phyloP scores from a whole-genome alignment of 1,140 invertebrate species.

The Scaptomyza pallida region DNA sequence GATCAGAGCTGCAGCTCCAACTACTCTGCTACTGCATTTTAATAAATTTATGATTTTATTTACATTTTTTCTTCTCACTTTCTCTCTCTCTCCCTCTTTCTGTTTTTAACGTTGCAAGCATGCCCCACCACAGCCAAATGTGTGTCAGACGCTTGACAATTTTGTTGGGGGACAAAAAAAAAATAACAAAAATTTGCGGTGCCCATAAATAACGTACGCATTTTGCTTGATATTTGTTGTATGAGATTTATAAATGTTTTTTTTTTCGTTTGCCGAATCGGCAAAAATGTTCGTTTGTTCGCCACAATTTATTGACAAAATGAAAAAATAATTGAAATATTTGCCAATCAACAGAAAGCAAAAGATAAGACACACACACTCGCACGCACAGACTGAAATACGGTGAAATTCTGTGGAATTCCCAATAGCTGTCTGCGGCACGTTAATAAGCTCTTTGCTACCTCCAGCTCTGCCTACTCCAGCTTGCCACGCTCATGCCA shows the following conservation, averaged over 20 bases:
- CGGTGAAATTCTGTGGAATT: conserved; percentile 62
- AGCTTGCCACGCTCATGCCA: conserved; percentile 12
- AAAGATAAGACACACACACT: conserved; percentile 29
- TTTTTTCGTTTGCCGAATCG: conserved; percentile 48
- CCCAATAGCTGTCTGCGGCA: conserved; percentile 78
- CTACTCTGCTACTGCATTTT: conserved; percentile 67
- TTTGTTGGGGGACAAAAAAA: conserved; percentile 15
- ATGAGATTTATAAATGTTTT: conserved; percentile 75
- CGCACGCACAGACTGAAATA: background rate
- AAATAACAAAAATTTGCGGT: conserved; percentile 13
- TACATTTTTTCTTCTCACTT: conserved; percentile 54
- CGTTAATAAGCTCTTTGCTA: conserved; percentile 74
- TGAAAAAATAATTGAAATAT: conserved; percentile 83
- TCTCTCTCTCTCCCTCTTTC: background rate
- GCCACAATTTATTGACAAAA: conserved; percentile 71
- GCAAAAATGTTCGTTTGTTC: conserved; percentile 51
- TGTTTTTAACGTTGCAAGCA: conserved; percentile 1
- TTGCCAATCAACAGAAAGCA: conserved; percentile 69
- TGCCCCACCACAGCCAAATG: conserved; percentile 37
- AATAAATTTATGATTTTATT: conserved; percentile 83
- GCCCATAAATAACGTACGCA: conserved; percentile 72
- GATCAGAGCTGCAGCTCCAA: conserved; percentile 20
- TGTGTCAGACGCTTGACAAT: conserved; percentile 75
- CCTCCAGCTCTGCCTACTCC: background rate
- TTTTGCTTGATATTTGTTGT: conserved; percentile 66